Evolutionary conservation across 1,140 invertebrate species (phyloP).

Genomic region (Drosophila pectinifera): DNA sequence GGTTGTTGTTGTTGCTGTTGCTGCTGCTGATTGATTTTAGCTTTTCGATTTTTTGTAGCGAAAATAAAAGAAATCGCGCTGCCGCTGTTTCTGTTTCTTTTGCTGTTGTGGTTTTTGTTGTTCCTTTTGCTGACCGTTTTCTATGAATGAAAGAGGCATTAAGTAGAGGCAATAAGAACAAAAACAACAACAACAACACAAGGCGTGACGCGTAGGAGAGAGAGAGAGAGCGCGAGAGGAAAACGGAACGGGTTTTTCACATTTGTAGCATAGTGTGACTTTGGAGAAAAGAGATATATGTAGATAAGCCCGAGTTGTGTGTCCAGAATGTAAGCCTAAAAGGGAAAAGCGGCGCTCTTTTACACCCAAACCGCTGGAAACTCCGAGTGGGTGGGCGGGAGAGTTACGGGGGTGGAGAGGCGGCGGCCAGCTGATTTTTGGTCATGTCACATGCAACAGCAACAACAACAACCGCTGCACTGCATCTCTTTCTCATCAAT

Average conservation of each 20-base stretch:
- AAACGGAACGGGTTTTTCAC: constrained; percentile 37
- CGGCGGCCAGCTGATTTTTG: constrained; percentile 43
- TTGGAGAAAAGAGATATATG: constrained; percentile 19
- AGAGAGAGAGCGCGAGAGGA: background rate
- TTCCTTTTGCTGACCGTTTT: constrained; percentile 44
- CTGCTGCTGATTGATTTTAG: constrained; percentile 20
- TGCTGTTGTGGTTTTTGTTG: constrained; percentile 24
- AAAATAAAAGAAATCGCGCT: constrained; percentile 48
- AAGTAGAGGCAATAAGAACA: constrained; percentile 28
- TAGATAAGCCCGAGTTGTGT: constrained; percentile 23
- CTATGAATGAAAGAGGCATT: constrained; percentile 43
- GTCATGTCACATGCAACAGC: constrained; percentile 45
- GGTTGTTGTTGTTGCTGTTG: constrained; percentile 10
- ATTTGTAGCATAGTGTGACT: constrained; percentile 35
- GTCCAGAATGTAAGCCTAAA: constrained; percentile 30
- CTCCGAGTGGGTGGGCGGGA: background rate
- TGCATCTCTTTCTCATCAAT: constrained; percentile 13
- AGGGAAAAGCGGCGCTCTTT: constrained; percentile 28
- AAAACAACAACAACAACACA: constrained; percentile 26
- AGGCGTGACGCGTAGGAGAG: constrained; percentile 29
- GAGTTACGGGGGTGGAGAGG: constrained; percentile 5
- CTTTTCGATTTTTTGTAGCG: constrained; percentile 27
- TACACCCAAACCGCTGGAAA: constrained; percentile 19
- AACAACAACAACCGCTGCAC: constrained; percentile 11
- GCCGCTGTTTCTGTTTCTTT: constrained; percentile 3